Base-by-base conservation (phyloP, 35 echinoderm and acorn worm species). In the Lytechinus pictus region DNA sequence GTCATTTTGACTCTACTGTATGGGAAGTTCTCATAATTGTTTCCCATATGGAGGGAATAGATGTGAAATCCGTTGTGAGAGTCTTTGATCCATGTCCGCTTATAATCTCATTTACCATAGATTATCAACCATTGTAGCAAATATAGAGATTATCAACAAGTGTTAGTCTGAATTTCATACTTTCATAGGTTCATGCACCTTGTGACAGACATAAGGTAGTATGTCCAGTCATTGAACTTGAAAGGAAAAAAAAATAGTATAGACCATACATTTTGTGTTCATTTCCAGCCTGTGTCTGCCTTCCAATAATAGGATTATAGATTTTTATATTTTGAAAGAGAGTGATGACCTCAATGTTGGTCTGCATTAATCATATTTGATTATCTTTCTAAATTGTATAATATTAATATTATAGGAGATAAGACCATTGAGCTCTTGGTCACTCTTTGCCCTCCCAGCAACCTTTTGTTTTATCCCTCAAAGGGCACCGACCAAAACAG, bases 381-480 rank as follows among this genome's bases (percentile, higher is more conserved):
- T 58, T 44, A 44, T 44, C 33, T 44, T 44, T 44, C 33, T 44
- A 6, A 4, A 79, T n/a, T 24, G 19, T 79, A 16, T 79, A 0
- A 79, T 79, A 79, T 79, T 79, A 7, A 79, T 24, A 79, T 79
- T 7, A 79, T 24, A 79, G 88, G 88, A 90, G 88, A 52, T 90
- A 90, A 14, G 88, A 54, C 88, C 7, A n/a, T 90, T 90, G 10
- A 90, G 1, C 9, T 2, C 88, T 14, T 90, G 88, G 88, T 90
- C 88, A 90, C 88, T 54, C 88, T 21, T 54, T 90, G 88, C 29
- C 88, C 88, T 90, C 88, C 52, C 29, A 28, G 52, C 88, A 90
- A 79, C 66, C 66, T 79, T 79, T 79, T 79, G 66, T 79, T 90
- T 90, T 90, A 90, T 90, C 88, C 88, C 88, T 90, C 88, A 90